phyloP scores from a whole-genome alignment of 1,140 invertebrate species.

The Eriosoma lanigerum region DNA sequence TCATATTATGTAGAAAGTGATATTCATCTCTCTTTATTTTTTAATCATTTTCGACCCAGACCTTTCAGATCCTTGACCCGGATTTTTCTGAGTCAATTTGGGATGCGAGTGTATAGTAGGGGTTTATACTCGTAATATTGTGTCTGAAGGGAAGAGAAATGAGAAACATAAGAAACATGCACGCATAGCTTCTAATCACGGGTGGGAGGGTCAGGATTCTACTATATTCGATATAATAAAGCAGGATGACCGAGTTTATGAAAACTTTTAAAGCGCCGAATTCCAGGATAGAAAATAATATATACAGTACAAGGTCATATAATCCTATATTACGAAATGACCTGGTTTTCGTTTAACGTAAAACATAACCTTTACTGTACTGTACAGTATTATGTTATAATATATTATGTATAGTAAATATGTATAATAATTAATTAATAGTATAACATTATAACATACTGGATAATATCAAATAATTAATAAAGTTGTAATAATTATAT shows the following conservation, averaged over 20 bases:
- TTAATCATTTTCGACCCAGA: constrained; percentile 16
- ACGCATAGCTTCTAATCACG: background rate
- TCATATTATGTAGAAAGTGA: constrained; percentile 20
- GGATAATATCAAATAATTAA: too few species aligned
- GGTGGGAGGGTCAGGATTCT: background rate
- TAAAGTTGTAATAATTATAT: too few species aligned
- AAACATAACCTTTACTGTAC: background rate
- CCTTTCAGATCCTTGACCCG: constrained; percentile 44
- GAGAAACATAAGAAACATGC: background rate
- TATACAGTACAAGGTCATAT: constrained; percentile 5
- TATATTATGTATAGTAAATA: too few species aligned
- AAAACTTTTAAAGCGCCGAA: constrained; percentile 9
- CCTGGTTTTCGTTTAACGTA: constrained; percentile 22
- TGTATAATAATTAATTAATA: too few species aligned
- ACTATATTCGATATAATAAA: background rate
- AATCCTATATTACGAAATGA: background rate
- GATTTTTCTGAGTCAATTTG: background rate
- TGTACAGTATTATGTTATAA: too few species aligned
- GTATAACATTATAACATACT: too few species aligned
- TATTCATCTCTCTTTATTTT: too few species aligned
- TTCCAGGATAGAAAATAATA: background rate
- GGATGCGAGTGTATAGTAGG: too few species aligned
- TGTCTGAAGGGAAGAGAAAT: constrained; percentile 8
- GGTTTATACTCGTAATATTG: background rate
- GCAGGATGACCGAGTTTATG: constrained; percentile 18